Evolutionary conservation across 1,140 invertebrate species (phyloP), one percentile per base, ranked within the genome.

Genomic region (Euglossa dilemma): DNA sequence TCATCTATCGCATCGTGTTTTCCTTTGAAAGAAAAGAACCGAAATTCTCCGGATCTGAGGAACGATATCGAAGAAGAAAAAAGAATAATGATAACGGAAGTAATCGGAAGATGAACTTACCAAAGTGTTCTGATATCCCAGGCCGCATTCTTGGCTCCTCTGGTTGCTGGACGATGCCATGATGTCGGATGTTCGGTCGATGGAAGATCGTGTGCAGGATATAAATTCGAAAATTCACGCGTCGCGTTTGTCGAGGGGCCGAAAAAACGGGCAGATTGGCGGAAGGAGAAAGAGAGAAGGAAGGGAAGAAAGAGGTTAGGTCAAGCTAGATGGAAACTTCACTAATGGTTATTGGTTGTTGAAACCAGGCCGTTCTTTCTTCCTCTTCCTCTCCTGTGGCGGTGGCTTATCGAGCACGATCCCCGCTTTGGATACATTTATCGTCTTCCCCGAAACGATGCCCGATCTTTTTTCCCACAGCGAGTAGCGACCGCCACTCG

Each of bases 111-210:
- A 12, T 63, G 0, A 72, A 96, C 96, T 97, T 93, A 97, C 97
- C 96, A 97, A 95, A 69, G 97, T 97, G 90, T 97, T 97, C 89
- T 97, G 96, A 90, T 97, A 97, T 56, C 97, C 97, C 85, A 97
- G 92, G 70, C 97, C 96, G 72, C 95, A 95, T 74, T 96, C 96
- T 84, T 96, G 95, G 84, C 95, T 94, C n/a, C 89, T 90, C 9
- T 78, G 57, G 63, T 54, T 71, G 9, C 14, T 56, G 20, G 80
- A 80, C 50, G 90, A 74, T 25, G 91, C 84, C 92, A 93, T 36
- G 36, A 36, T 93, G 70, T 89, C 90, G 56, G 67, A 67, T 72
- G 74, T 20, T 69, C 64, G 25, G 45, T 47, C 54, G 36, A 6
- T 23, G 28, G 77, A 20, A 54, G 47, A 67, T 78, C 57, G 61